Evolutionary conservation across 2,113 vertebrate species (phyloP), one percentile per base, ranked within the genome.

Genomic region (Eurypyga helias): DNA sequence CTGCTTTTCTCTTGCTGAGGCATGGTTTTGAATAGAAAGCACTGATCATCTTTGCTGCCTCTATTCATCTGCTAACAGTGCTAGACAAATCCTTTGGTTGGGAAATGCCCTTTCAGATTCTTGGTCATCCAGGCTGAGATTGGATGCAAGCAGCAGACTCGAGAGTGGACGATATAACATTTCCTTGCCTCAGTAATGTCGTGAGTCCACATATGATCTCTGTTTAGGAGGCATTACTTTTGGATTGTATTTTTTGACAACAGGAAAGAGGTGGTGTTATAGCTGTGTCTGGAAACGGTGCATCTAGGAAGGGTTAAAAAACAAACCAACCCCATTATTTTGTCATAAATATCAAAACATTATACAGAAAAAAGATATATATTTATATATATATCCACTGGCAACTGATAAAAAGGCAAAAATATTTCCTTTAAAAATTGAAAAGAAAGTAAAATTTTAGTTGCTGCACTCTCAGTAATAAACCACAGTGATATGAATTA

Each of bases 331-430:
- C n/a, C n/a, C n/a, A n/a, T n/a, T 3, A 38, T 20, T 70, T 62
- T 43, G 2, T 66, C 17, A 36, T 31, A 34, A 26, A 38, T 83
- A 28, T 6, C 8, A 54, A 72, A 82, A 49, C 73, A 28, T n/a
- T 62, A 5, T 33, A 14, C 2, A 5, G 31, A 43, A 41, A 10
- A 13, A 45, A 6, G 0, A 2, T 69, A 17, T n/a, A 31, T 5
- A 2, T 87, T 64, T n/a, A n/a, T n/a, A n/a, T n/a, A 19, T 66
- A 4, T 14, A 88, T 78, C 58, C 26, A 36, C 6, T 62, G 33
- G 21, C 34, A 69, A 21, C 38, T 55, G 41, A 55, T 73, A 36
- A 20, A 48, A 48, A 76, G 18, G 6, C 69, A 65, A 71, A 76
- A 61, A 23, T 9, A 1, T 45, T 77, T 70, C 54, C 43, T 26